Evolutionary conservation across 1,140 invertebrate species (phyloP).

Genomic region (Drosophila truncata): DNA sequence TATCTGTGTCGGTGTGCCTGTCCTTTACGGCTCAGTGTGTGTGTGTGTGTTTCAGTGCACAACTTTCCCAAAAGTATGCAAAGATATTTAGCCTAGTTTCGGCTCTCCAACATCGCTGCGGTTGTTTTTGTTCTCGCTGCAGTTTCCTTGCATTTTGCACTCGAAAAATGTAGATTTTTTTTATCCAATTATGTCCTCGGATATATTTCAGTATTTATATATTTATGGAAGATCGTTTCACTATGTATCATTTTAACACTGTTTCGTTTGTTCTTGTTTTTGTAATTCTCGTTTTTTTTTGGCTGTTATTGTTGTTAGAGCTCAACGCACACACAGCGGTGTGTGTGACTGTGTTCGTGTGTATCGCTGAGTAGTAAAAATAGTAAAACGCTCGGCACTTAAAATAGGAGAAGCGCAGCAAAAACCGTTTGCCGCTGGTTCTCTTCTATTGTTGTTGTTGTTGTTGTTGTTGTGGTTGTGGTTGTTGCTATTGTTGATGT

Average conservation of each 20-base stretch:
- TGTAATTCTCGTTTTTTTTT: constrained; percentile 1
- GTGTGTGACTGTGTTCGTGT: constrained; percentile 38
- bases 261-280: constrained; percentile 16
- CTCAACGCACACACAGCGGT: constrained; percentile 16
- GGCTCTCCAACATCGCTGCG: constrained; percentile 28
- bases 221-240: constrained; percentile 64
- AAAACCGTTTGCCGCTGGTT: constrained; percentile 44
- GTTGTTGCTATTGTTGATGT: constrained; percentile 36
- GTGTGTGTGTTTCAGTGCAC: constrained; percentile 24
- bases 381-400: constrained; percentile 59
- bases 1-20: constrained; percentile 3
- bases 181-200: constrained; percentile 7
- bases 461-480: constrained; percentile 35
- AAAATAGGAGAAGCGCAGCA: constrained; percentile 59
- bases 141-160: constrained; percentile 39
- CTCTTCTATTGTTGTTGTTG: constrained; percentile 42
- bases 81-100: constrained; percentile 79
- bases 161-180: constrained; percentile 10
- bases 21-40: too few species aligned
- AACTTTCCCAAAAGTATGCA: constrained; percentile 72
- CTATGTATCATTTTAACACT: constrained; percentile 46
- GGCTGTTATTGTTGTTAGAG: constrained; percentile 21
- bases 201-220: constrained; percentile 28
- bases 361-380: constrained; percentile 61
- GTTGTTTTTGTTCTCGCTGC: constrained; percentile 25